Base-by-base conservation (phyloP, 2,797 vertebrate genomes). In the Zalophus californianus region DNA sequence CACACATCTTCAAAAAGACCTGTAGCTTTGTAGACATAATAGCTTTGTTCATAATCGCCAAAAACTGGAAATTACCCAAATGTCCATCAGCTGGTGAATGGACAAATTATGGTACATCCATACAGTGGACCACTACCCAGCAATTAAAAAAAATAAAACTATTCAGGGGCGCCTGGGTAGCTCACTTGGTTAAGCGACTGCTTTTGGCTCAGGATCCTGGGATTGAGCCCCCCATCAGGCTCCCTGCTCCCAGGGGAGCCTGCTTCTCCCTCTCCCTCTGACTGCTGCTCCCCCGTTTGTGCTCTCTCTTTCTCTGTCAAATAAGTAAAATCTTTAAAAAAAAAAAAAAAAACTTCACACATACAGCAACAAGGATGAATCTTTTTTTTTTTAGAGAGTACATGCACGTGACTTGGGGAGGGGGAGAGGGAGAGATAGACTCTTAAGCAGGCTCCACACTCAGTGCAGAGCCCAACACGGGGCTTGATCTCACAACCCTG, bases 41-140 rank as follows among this genome's bases (percentile, higher is more conserved):
- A 93, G 52, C 54, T 92, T 96, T 85, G 83, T 75, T 97, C 54
- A 56, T 91, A 95, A 83, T 78, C 21, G 21, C 56, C 56, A 16
- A n/a, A 78, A 93, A 58, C 60, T 93, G 21, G 60, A 88, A 92
- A 27, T 58, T 70, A 96, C 44, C 27, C 58, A 96, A 75, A 75
- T 85, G 25, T 82, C 27, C n/a, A 18, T 78, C 41, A 83, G 3
- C 68, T 97, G 66, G 38, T 86, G 13, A 95, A 58, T 62, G 25
- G 52, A 90, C 44, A 38, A 70, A 91, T 21, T 85, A 27, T 92
- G 60, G 38, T 95, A 87, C 15, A 50, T 92, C 58, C 48, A 62
- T 96, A 54, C 44, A 95, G 11, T 78, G 8, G 15, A 66, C 38
- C 48, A 78, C 15, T 58, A 58, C 41, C 60, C 38, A 62, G 60